phyloP scores from a whole-genome alignment of 2,113 vertebrate species.

The Apeltes quadracus region DNA sequence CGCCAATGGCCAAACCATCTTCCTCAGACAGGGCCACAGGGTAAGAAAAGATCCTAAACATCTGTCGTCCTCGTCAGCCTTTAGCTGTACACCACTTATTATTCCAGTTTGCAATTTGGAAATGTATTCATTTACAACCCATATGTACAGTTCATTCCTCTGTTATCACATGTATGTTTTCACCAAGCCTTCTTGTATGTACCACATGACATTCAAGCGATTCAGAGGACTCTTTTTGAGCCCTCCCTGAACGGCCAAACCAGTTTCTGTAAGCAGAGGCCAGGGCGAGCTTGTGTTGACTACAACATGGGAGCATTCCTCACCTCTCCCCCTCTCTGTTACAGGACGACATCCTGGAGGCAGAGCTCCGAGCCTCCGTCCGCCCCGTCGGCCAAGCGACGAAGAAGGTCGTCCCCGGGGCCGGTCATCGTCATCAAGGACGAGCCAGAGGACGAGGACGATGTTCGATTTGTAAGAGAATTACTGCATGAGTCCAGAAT shows the following conservation, averaged over 20 bases:
- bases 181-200: neutral
- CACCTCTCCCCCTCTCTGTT: neutral
- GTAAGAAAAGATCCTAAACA: constrained; percentile 56
- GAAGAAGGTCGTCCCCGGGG: constrained; percentile 75
- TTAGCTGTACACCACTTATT: neutral
- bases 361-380: constrained; percentile 58
- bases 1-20: constrained; percentile 67
- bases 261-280: neutral
- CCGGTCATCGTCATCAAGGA: constrained; percentile 83
- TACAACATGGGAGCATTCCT: neutral
- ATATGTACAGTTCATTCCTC: neutral
- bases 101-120: neutral
- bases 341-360: constrained; percentile 71
- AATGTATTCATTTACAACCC: neutral
- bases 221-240: neutral
- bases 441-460: constrained; percentile 82
- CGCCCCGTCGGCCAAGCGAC: constrained; percentile 69
- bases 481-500: neutral
- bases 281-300: neutral
- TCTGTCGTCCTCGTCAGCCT: neutral
- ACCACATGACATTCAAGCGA: neutral
- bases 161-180: neutral
- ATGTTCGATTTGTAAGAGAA: constrained; percentile 79
- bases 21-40: constrained; percentile 74
- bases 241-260: neutral